phyloP scores from a whole-genome alignment of 2,888 invertebrate species.

The Hypsopygia costalis region DNA sequence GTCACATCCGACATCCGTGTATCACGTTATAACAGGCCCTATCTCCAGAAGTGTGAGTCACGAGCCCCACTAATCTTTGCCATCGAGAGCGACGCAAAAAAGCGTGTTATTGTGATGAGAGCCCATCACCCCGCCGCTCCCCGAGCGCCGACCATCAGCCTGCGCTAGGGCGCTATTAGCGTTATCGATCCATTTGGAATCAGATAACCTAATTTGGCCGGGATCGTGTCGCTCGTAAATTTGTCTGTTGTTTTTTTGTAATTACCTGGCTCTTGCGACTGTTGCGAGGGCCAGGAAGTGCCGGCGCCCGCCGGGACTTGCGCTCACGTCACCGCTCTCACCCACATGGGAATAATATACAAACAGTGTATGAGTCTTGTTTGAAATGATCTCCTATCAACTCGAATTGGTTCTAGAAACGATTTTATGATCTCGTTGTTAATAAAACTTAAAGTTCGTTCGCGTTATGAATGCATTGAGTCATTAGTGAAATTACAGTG shows the following conservation, averaged over 20 bases:
- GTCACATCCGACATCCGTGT: too few species aligned
- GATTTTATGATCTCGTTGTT: too few species aligned
- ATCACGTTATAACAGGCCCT: too few species aligned
- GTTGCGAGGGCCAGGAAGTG: conserved; percentile 13
- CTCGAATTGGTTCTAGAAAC: too few species aligned
- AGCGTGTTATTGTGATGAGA: not conserved
- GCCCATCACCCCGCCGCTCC: too few species aligned
- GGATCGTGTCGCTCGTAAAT: conserved; percentile 7
- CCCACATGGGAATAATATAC: too few species aligned
- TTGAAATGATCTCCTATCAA: too few species aligned
- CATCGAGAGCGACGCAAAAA: not conserved
- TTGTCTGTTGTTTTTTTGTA: conserved; percentile 2
- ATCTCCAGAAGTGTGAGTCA: not conserved
- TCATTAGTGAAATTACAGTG: too few species aligned
- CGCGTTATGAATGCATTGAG: too few species aligned
- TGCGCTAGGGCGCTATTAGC: conserved; percentile 3
- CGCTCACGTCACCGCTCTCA: not conserved
- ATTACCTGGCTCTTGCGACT: not conserved
- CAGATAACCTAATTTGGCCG: conserved; percentile 11
- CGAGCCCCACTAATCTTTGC: not conserved
- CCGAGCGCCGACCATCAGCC: not conserved
- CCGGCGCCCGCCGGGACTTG: conserved; percentile 17
- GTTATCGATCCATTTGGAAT: conserved; percentile 5
- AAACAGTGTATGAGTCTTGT: too few species aligned
- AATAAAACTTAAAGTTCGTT: too few species aligned